Conservation (phyloP, 1,140 invertebrate species). For the Hylaeus anthracinus region DNA sequence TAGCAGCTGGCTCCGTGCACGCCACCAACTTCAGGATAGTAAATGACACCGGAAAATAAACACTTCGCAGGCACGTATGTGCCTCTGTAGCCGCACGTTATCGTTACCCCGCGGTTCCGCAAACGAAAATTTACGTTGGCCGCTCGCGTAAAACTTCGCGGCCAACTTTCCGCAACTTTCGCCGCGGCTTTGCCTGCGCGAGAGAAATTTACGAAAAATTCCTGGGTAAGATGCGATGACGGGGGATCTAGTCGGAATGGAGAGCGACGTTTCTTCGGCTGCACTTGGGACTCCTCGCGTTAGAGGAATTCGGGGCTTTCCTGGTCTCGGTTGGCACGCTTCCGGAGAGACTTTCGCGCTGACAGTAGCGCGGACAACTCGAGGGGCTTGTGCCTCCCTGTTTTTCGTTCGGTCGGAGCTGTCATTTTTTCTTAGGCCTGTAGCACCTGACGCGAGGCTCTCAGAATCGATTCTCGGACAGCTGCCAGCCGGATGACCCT, state of each 20-base stretch:
- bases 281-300: neutral
- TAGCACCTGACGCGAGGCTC: too few relatives aligned
- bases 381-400: too few relatives aligned
- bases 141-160: conserved; percentile 45
- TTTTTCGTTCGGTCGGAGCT: too few relatives aligned
- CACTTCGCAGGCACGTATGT: conserved; percentile 38
- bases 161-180: conserved; percentile 46
- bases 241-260: conserved; percentile 20
- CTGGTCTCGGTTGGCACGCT: neutral
- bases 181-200: neutral
- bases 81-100: conserved; percentile 37
- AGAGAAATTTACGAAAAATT: conserved; percentile 51
- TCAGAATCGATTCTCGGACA: too few relatives aligned
- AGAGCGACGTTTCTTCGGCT: neutral
- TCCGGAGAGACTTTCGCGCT: neutral
- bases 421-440: too few relatives aligned
- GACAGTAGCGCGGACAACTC: too few relatives aligned
- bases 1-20: neutral
- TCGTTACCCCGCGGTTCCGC: conserved; percentile 27
- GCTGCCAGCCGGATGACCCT: too few relatives aligned
- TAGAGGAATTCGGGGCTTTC: neutral
- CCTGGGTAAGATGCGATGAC: conserved; percentile 16
- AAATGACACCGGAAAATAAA: conserved; percentile 47
- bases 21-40: conserved; percentile 13
- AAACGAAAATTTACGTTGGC: conserved; percentile 45